A percentile compares a stretch with the other conserved stretches of the same genome.
Conservation (phyloP, 1,140 invertebrate genomes). For the Papilio polyxenes region DNA sequence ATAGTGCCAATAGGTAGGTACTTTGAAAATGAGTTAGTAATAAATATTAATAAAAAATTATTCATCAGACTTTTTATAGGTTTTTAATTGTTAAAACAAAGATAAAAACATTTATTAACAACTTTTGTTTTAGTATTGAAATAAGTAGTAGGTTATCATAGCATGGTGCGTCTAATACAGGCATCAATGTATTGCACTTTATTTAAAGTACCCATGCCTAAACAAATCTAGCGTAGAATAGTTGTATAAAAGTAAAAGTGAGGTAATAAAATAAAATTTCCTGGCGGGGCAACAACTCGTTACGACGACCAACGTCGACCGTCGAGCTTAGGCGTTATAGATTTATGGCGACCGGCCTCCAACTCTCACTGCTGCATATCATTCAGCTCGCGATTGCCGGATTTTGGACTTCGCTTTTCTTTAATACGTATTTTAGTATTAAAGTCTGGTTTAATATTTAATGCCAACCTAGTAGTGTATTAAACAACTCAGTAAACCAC, state of each 20-base stretch:
- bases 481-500: too few species aligned
- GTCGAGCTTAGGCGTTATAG: slow-evolving; percentile 40
- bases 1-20: background rate
- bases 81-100: background rate
- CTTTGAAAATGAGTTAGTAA: background rate
- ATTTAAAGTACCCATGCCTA: background rate
- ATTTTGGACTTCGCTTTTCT: background rate
- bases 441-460: too few species aligned
- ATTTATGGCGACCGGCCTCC: slow-evolving; percentile 53
- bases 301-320: slow-evolving; percentile 33
- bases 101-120: background rate
- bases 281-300: slow-evolving; percentile 52
- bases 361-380: slow-evolving; percentile 44
- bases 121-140: background rate
- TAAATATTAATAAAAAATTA: background rate
- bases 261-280: slow-evolving; percentile 66
- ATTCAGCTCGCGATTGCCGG: background rate
- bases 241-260: slow-evolving; percentile 65
- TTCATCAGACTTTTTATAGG: background rate
- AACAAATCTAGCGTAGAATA: slow-evolving; percentile 5
- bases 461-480: too few species aligned
- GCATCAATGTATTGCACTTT: too few species aligned
- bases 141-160: too few species aligned
- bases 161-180: too few species aligned
- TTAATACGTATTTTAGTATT: too few species aligned